A percentile compares a stretch with the other conserved stretches of the same genome.
phyloP scores from a whole-genome alignment of 1,140 invertebrate genomes.

The Drosophila burlai region DNA sequence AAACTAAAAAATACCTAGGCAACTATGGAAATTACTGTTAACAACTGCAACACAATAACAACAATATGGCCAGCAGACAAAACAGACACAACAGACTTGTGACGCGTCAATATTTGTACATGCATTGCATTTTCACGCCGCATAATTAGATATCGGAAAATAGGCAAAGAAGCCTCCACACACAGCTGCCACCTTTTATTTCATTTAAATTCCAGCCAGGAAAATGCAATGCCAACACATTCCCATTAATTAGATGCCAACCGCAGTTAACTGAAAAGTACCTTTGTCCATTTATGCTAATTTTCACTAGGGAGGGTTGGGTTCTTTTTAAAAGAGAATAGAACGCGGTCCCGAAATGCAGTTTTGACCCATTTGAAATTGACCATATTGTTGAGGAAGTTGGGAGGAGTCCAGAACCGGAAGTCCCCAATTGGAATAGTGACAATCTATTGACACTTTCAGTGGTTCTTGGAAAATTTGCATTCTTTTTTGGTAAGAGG shows the following conservation, averaged over 20 bases:
- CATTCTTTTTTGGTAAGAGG: slow-evolving; percentile 5
- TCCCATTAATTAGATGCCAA: slow-evolving; percentile 72
- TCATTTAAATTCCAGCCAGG: slow-evolving; percentile 60
- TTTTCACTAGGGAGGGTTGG: slow-evolving; percentile 7
- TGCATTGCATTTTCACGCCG: slow-evolving; percentile 80
- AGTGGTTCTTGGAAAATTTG: slow-evolving; percentile 8
- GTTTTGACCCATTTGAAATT: slow-evolving; percentile 73
- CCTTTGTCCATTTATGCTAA: slow-evolving; percentile 58
- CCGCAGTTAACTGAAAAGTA: slow-evolving; percentile 46
- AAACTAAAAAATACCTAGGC: slow-evolving; percentile 9
- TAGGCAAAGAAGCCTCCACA: slow-evolving; percentile 15
- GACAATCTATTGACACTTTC: slow-evolving; percentile 40
- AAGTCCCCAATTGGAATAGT: background rate
- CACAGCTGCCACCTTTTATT: slow-evolving; percentile 25
- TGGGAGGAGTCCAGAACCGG: background rate
- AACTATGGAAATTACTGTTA: slow-evolving; percentile 49
- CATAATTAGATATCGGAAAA: slow-evolving; percentile 67
- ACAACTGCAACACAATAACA: slow-evolving; percentile 46
- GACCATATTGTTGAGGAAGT: slow-evolving; percentile 45
- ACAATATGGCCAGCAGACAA: slow-evolving; percentile 6
- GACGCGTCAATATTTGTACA: slow-evolving; percentile 76
- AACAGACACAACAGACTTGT: slow-evolving; percentile 17
- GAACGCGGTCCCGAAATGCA: slow-evolving; percentile 24
- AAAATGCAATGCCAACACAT: slow-evolving; percentile 16
- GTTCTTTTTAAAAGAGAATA: slow-evolving; percentile 23